phyloP scores from a whole-genome alignment of 2,888 invertebrate species.

The Sepioteuthis lessoniana region DNA sequence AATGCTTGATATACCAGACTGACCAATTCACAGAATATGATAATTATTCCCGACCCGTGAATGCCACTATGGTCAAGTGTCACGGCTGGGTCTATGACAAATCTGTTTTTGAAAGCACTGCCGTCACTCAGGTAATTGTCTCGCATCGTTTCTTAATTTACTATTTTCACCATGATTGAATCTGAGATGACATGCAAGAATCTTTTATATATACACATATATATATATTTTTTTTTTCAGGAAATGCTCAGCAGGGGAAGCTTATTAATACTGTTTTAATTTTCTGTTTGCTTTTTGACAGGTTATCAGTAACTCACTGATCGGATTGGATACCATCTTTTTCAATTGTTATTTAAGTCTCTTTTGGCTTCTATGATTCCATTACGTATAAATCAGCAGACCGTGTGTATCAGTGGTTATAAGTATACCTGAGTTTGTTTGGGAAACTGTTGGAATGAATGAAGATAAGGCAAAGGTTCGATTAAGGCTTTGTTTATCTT shows the following conservation, averaged over 20 bases:
- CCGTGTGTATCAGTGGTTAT: not conserved
- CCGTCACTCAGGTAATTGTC: conserved; percentile 51
- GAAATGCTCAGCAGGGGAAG: not conserved
- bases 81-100: conserved; percentile 53
- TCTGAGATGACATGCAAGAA: not conserved
- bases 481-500: too few species aligned
- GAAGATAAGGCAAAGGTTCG: too few species aligned
- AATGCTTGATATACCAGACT: conserved; percentile 45
- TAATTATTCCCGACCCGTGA: not conserved
- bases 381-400: not conserved
- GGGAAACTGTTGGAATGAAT: not conserved
- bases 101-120: conserved; percentile 51
- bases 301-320: not conserved
- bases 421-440: not conserved
- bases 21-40: conserved; percentile 24
- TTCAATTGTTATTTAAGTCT: not conserved
- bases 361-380: too few species aligned
- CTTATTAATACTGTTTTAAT: not conserved
- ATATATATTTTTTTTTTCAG: not conserved
- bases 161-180: not conserved
- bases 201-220: too few species aligned
- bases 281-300: not conserved
- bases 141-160: not conserved
- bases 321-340: not conserved
- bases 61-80: conserved; percentile 43